These are phyloP conservation scores for Xylota segnis DNA, from an alignment of 2,888 invertebrate species.

Conservation along the genomic window DNA sequence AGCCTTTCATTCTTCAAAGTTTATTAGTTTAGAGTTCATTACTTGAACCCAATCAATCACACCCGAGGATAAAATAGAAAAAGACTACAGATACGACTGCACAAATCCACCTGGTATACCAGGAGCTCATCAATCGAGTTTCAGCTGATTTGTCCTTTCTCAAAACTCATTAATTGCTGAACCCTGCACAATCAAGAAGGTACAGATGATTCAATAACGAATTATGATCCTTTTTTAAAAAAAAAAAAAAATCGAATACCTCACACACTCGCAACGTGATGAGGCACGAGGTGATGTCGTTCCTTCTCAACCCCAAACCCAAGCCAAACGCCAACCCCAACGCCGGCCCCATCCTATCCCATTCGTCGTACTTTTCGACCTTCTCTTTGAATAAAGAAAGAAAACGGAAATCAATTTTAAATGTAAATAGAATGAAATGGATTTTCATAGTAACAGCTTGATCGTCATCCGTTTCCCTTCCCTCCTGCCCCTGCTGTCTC, in stretches of 20 bases:
- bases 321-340: too few relatives aligned
- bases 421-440: slow-evolving; percentile 5
- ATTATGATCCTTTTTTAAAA: not conserved
- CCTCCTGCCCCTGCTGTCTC: too few relatives aligned
- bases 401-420: not conserved
- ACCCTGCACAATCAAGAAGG: not conserved
- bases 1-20: too few relatives aligned
- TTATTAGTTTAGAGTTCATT: not conserved
- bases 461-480: too few relatives aligned
- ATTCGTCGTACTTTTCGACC: not conserved
- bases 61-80: not conserved
- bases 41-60: not conserved
- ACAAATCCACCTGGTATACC: too few relatives aligned
- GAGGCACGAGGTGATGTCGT: not conserved
- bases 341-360: too few relatives aligned
- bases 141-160: not conserved
- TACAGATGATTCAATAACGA: not conserved
- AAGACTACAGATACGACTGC: not conserved
- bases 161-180: not conserved
- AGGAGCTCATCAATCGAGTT: not conserved
- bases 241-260: not conserved
- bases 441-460: not conserved
- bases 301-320: not conserved
- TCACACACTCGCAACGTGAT: not conserved
- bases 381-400: not conserved